These are phyloP conservation scores for Apaloderma vittatum DNA, from an alignment of 2,113 vertebrate genomes.

Conservation along the genomic window DNA sequence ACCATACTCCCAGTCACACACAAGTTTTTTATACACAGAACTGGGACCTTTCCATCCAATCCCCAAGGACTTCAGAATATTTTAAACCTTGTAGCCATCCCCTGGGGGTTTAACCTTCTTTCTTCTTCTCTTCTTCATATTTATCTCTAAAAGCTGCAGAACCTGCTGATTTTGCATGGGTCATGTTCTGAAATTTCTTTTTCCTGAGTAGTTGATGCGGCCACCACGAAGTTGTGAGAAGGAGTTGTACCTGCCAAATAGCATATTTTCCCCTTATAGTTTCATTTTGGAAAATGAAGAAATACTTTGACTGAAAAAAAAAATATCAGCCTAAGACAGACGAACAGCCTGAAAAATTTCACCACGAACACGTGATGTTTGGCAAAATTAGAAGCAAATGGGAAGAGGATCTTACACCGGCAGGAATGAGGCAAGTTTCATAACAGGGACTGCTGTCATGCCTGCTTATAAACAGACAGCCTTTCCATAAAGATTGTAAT, in stretches of 20 bases:
- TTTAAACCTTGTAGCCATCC: background rate
- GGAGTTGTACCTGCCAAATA: background rate
- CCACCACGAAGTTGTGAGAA: background rate
- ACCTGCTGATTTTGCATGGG: background rate
- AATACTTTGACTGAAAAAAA: background rate
- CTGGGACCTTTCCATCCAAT: background rate
- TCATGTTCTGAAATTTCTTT: background rate
- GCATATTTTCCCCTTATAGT: background rate
- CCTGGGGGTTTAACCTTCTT: background rate
- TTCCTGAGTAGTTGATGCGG: background rate
- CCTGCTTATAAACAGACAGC: background rate
- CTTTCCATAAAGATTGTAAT: background rate
- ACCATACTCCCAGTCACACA: background rate
- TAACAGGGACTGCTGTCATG: background rate
- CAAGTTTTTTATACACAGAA: background rate
- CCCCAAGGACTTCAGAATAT: background rate
- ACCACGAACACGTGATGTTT: background rate
- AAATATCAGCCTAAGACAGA: background rate
- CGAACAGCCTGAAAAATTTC: background rate
- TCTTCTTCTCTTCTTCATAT: background rate
- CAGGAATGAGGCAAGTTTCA: constrained; percentile 8
- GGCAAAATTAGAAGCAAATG: constrained; percentile 37
- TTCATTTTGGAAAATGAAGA: background rate
- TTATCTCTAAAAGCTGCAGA: constrained; percentile 17
- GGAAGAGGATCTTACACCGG: background rate